Evolutionary conservation across 2,797 vertebrate species (phyloP), one percentile per base, ranked within the genome.

Genomic region (Capromys pilorides): DNA sequence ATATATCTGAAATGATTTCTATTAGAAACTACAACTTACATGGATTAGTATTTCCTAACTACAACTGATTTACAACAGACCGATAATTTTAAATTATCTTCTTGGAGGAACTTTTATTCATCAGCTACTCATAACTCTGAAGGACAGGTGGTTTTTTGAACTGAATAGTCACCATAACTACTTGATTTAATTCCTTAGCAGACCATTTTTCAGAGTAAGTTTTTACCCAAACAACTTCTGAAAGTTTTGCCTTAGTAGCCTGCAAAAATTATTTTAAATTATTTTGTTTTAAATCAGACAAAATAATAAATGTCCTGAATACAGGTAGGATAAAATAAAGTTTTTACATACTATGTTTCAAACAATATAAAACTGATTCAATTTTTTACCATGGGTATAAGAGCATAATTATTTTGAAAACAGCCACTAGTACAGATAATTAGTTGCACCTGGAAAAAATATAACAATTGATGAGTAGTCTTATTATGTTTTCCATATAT

Each of bases 231-330:
- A 57, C 54, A 57, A 57, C 13, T 57, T 57, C 4, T 14, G 16
- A 57, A 57, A 57, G 16, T 57, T 57, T 54, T 57, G 54, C 16
- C 54, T 57, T 57, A 57, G 54, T 57, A 57, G 54, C 5, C 14
- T 57, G 14, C 18, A 57, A 57, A 57, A 57, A 14, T 57, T 57
- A 57, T 57, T 57, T 57, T 57, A 57, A 57, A 57, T 57, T 57
- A 57, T 57, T 57, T 57, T 18, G 54, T 89, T 95, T 95, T 96
- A 96, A 95, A 91, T 80, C 39, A 90, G 45, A 90, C 14, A 80
- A 90, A 95, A 19, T 67, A 94, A 91, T 33, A 94, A 93, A 62
- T 59, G 81, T 16, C 85, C 26, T 94, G 66, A 87, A 86, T 6
- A 66, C 8, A 94, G 11, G 45, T 36, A 94, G 71, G 91, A 51